Evolutionary conservation across 2,888 invertebrate genomes (phyloP).

Genomic region (Caenorhabditis parvicauda): DNA sequence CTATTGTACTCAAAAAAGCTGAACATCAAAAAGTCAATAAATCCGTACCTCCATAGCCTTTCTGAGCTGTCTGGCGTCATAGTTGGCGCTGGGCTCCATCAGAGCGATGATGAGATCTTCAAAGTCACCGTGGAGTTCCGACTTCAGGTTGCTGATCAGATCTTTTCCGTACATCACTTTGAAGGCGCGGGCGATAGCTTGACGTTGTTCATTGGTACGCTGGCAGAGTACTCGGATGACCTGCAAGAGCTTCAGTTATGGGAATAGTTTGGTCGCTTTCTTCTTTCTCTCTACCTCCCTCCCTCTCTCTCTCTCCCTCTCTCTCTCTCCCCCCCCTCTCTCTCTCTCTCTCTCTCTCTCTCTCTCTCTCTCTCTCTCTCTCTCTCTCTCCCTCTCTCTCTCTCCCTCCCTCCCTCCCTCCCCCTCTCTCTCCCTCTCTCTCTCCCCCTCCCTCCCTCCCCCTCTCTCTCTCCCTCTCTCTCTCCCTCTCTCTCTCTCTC

Average conservation of each 20-base stretch:
- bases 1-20: too few species aligned
- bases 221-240: conserved; percentile 72
- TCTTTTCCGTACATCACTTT: conserved; percentile 80
- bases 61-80: conserved; percentile 65
- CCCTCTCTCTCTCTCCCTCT: not conserved
- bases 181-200: conserved; percentile 75
- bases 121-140: conserved; percentile 60
- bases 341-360: too few species aligned
- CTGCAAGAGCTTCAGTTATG: too few species aligned
- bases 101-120: conserved; percentile 60
- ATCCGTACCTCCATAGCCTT: conserved; percentile 62
- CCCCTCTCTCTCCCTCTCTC: too few species aligned
- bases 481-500: too few species aligned
- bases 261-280: not conserved
- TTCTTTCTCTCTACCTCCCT: not conserved
- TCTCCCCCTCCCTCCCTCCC: too few species aligned
- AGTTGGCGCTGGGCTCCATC: conserved; percentile 62
- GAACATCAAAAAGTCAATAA: too few species aligned
- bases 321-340: too few species aligned
- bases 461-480: too few species aligned
- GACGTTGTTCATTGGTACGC: conserved; percentile 81
- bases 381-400: too few species aligned
- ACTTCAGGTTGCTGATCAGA: conserved; percentile 51
- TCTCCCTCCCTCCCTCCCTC: too few species aligned
- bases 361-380: too few species aligned